Evolutionary conservation across 2,113 vertebrate species (phyloP), one percentile per base, ranked within the genome.

Genomic region (Prolemur simus): DNA sequence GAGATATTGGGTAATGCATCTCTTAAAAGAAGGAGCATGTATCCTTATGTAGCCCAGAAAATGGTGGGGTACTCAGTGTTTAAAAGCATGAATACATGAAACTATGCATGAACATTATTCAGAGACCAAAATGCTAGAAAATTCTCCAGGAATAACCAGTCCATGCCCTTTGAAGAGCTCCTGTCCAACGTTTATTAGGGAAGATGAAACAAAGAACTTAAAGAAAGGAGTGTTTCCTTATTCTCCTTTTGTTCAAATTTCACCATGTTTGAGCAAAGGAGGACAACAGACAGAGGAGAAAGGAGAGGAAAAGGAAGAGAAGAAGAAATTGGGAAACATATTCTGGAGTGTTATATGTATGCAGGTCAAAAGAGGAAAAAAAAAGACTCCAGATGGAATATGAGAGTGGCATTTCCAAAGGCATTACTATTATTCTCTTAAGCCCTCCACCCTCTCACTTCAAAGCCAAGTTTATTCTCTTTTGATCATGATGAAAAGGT

Each of bases 161-260:
- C n/a, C 71, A 37, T 45, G 66, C 42, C 60, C n/a, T 47, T 42
- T 73, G 54, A 84, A 73, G 45, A 78, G 8, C 15, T 80, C 54
- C 71, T 84, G 21, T 37, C 18, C 42, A 84, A 77, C 29, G n/a
- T 86, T 95, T 58, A 58, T 80, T 86, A 49, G n/a, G 14, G 60
- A 74, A 60, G n/a, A 39, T 63, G 52, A 90, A 86, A 69, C 34
- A 4, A 87, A 5, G 15, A 20, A 80, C 25, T 63, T 18, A 32
- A 95, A 73, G 23, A 95, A 74, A 69, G 49, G 49, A 87, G 77
- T 83, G 52, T 69, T 90, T 82, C 42, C 32, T 71, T 80, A 85
- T n/a, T 80, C 2, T 14, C 60, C 15, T 69, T 95, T 76, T 47
- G 20, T 69, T 90, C 11, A 91, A 39, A 77, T 12, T 76, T 96